A percentile compares a stretch with the other conserved stretches of the same genome.
Conservation (phyloP, 2,113 vertebrate genomes). For the Empidonax alnorum region DNA sequence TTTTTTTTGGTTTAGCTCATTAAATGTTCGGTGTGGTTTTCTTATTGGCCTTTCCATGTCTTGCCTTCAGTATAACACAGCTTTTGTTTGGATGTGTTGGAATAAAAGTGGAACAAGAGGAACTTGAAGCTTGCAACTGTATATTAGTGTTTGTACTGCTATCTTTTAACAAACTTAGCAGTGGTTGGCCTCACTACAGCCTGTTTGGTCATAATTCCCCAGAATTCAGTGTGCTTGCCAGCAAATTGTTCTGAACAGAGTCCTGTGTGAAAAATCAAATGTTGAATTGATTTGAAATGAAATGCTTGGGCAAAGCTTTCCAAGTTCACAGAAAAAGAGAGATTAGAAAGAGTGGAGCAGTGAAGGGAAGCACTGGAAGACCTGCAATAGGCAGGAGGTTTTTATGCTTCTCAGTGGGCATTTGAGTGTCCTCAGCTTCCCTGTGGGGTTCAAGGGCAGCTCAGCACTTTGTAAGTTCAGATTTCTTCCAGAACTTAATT, state of each 20-base stretch:
- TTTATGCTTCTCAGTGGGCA: not conserved
- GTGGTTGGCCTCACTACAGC: not conserved
- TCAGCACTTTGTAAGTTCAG: not conserved
- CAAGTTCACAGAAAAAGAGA: not conserved
- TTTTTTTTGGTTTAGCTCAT: not conserved
- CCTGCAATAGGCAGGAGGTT: not conserved
- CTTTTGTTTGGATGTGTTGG: not conserved
- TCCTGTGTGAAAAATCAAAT: not conserved
- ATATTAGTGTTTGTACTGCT: not conserved
- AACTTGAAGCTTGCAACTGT: not conserved
- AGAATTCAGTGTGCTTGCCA: not conserved
- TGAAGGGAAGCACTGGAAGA: not conserved
- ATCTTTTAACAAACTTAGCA: not conserved
- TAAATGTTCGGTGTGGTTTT: not conserved
- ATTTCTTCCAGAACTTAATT: not conserved
- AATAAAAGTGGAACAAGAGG: not conserved
- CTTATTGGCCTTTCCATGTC: not conserved
- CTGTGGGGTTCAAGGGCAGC: not conserved
- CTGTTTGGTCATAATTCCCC: not conserved
- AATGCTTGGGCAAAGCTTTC: not conserved
- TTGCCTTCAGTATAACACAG: not conserved
- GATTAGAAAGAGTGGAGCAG: not conserved
- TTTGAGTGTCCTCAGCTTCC: not conserved
- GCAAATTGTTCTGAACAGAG: not conserved
- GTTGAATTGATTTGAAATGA: not conserved